Evolutionary conservation across 2,888 invertebrate genomes (phyloP).

Genomic region (Caenorhabditis panamensis): DNA sequence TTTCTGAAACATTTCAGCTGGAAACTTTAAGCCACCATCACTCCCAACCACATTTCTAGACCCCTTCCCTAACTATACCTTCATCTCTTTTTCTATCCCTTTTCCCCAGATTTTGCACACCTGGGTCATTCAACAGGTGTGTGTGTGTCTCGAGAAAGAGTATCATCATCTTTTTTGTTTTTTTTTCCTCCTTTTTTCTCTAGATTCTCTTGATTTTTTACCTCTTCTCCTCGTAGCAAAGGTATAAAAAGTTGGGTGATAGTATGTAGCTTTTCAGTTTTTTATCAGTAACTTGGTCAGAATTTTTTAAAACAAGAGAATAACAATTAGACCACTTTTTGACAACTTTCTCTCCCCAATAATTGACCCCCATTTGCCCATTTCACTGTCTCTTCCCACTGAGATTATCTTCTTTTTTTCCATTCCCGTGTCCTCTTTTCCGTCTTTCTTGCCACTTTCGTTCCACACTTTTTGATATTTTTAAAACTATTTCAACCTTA

Average conservation of each 20-base stretch:
- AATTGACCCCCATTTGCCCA: constrained; percentile 46
- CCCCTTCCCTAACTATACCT: not conserved
- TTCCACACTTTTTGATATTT: not conserved
- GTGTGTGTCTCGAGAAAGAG: no score
- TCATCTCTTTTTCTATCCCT: not conserved
- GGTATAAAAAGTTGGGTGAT: no score
- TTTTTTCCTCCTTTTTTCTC: not conserved
- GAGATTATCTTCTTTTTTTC: constrained; percentile 34
- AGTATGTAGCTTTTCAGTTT: no score
- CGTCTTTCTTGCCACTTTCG: not conserved
- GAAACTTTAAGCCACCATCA: no score
- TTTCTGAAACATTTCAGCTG: no score
- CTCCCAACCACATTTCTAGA: no score
- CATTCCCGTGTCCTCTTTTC: not conserved
- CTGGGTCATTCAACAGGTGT: no score
- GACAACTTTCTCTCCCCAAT: constrained; percentile 12
- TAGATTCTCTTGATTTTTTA: not conserved
- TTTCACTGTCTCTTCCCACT: constrained; percentile 9
- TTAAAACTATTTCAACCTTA: constrained; percentile 4
- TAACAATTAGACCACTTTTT: not conserved
- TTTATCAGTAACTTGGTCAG: no score
- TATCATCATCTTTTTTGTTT: constrained; percentile 3
- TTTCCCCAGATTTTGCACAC: not conserved
- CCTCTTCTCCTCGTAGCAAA: not conserved
- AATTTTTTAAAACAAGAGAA: no score